Conservation (phyloP, 2,113 vertebrate species). For the Coracopsis vasa region DNA sequence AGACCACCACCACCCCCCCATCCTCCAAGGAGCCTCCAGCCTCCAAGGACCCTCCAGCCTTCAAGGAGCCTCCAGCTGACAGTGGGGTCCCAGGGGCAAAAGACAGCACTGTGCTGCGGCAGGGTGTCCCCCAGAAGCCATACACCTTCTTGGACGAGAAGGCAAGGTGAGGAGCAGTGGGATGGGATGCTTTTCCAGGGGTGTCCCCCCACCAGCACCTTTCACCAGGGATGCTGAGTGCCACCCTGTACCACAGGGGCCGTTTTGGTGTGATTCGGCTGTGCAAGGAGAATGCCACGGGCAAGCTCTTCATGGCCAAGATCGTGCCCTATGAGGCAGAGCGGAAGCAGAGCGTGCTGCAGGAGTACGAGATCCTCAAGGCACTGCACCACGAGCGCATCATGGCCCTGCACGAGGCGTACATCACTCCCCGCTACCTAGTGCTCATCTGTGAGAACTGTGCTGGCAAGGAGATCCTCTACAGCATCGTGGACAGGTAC, state of each 20-base stretch:
- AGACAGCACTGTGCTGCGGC: conserved; percentile 79
- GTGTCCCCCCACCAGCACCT: neutral
- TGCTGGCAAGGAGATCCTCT: conserved; percentile 91
- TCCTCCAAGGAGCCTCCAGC: conserved; percentile 55
- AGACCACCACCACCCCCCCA: conserved; percentile 16
- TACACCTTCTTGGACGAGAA: conserved; percentile 98
- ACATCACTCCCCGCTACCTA: conserved; percentile 96
- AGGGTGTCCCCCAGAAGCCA: conserved; percentile 94
- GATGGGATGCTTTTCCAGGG: rapidly evolving
- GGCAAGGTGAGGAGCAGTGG: conserved; percentile 80
- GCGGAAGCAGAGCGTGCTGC: conserved; percentile 85
- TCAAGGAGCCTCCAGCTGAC: conserved; percentile 61
- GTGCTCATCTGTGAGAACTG: conserved; percentile 96
- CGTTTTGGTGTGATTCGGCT: conserved; percentile 93
- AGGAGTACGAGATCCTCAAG: conserved; percentile 96
- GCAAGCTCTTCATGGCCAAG: conserved; percentile 94
- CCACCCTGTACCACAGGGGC: conserved; percentile 74
- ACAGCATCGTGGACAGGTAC: conserved; percentile 93
- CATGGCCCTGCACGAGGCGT: conserved; percentile 94
- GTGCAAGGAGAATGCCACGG: conserved; percentile 93
- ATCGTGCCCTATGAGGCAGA: conserved; percentile 92
- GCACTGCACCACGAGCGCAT: conserved; percentile 90
- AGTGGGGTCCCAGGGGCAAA: conserved; percentile 69
- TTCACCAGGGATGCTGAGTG: neutral
- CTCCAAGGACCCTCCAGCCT: conserved; percentile 53